phyloP scores from a whole-genome alignment of 2,888 invertebrate genomes.

The Oscheius sp. region DNA sequence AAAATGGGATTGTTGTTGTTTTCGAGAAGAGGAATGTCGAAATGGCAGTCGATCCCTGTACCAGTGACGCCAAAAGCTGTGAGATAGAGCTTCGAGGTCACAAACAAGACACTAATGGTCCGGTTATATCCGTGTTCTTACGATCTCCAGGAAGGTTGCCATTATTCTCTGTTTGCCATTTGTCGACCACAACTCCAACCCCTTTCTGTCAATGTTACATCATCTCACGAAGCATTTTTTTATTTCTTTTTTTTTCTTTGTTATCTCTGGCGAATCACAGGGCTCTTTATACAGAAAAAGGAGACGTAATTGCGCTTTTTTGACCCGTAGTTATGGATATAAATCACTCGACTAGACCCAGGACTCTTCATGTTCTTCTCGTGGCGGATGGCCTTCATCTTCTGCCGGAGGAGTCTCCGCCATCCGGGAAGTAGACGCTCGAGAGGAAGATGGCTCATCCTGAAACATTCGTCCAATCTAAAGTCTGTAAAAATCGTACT shows the following conservation, averaged over 20 bases:
- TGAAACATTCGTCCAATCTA: neutral
- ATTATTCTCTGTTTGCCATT: neutral
- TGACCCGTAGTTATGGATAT: constrained; percentile 18
- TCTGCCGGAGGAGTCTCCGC: neutral
- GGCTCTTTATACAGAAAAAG: constrained; percentile 1
- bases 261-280: constrained; percentile 3
- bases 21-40: no score
- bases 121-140: no score
- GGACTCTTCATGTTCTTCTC: constrained; percentile 23
- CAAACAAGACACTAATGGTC: no score
- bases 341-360: constrained; percentile 18
- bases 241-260: neutral
- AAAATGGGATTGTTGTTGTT: no score
- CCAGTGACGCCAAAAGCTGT: no score
- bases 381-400: neutral
- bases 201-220: constrained; percentile 19
- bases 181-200: neutral
- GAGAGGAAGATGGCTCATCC: constrained; percentile 6
- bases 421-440: constrained; percentile 16
- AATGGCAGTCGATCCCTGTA: no score
- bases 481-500: neutral
- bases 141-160: no score
- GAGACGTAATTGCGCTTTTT: constrained; percentile 5
- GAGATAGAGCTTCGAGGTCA: no score
- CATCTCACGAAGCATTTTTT: constrained; percentile 24